These are phyloP conservation scores for Hyposoter dolosus DNA, from an alignment of 2,888 invertebrate genomes.

Conservation along the genomic window DNA sequence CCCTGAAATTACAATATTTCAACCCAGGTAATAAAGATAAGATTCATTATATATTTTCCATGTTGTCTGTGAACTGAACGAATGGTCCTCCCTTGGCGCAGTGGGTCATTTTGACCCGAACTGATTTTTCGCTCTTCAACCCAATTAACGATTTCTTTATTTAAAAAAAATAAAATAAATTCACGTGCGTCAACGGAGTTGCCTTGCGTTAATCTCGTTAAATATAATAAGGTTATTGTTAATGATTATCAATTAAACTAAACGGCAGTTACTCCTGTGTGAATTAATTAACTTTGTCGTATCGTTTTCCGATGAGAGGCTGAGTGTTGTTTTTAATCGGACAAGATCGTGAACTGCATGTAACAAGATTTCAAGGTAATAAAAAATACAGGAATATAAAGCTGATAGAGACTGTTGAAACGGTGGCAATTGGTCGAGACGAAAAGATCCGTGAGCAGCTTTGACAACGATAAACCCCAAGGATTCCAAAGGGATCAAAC, in stretches of 20 bases:
- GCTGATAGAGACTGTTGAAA: background rate
- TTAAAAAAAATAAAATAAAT: background rate
- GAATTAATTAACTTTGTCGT: background rate
- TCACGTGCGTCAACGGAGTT: no score
- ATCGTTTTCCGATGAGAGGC: background rate
- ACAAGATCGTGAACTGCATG: background rate
- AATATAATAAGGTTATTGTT: no score
- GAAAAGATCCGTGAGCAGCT: constrained; percentile 44
- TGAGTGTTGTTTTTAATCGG: background rate
- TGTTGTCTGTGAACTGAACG: no score
- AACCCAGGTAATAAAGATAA: no score
- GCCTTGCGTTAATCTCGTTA: no score
- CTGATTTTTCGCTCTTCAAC: no score
- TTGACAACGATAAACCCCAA: constrained; percentile 43
- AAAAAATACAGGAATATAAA: constrained; percentile 11
- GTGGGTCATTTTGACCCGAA: no score
- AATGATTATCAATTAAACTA: background rate
- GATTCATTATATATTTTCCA: no score
- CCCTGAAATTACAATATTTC: background rate
- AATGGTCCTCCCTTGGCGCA: no score
- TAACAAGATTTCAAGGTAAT: background rate
- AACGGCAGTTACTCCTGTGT: background rate
- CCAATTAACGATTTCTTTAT: background rate
- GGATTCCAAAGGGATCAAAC: constrained; percentile 37
- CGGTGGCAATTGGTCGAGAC: constrained; percentile 27